These are phyloP conservation scores for Rhodophaea formosa DNA, from an alignment of 2,888 invertebrate species.

Conservation along the genomic window DNA sequence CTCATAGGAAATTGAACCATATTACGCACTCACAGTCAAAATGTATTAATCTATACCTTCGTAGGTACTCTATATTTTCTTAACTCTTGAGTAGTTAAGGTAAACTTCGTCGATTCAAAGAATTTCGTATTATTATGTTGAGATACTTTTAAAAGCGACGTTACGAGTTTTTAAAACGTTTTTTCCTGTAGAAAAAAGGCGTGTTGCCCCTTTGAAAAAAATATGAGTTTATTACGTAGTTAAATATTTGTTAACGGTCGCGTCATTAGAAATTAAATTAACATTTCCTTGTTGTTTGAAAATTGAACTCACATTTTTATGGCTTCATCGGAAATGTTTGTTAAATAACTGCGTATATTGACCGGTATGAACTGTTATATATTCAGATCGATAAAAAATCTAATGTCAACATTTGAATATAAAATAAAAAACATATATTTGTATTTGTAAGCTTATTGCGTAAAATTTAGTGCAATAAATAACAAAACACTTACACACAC, in stretches of 20 bases:
- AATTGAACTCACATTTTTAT: background rate
- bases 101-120: background rate
- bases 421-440: no score
- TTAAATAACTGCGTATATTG: background rate
- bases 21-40: no score
- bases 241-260: background rate
- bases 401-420: no score
- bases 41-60: no score
- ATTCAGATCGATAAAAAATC: no score
- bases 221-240: background rate
- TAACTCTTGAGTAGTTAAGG: background rate
- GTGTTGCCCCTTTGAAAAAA: background rate
- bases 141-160: background rate
- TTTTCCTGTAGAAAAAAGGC: background rate
- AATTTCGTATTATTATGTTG: background rate
- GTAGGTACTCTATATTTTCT: no score
- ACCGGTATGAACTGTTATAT: no score
- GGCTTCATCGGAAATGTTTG: background rate
- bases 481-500: no score
- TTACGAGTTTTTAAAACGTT: background rate
- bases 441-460: no score
- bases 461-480: no score
- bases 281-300: background rate
- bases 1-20: no score
- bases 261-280: conserved; percentile 1